Conservation (phyloP, 2,113 vertebrate species). For the Menura novaehollandiae region DNA sequence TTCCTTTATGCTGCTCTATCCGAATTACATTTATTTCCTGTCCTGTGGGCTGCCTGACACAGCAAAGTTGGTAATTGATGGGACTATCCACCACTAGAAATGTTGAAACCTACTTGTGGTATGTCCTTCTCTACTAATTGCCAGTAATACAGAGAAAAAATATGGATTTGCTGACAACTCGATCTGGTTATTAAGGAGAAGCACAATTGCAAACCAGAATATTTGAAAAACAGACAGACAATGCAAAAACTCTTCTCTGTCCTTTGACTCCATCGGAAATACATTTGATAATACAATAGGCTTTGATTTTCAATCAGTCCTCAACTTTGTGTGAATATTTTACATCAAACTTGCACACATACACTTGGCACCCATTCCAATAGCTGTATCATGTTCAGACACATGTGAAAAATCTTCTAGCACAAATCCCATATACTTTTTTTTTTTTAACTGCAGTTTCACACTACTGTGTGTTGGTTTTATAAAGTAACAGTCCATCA, state of each 20-base stretch:
- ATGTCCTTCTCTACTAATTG: background rate
- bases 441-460: background rate
- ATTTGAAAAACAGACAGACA: background rate
- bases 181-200: background rate
- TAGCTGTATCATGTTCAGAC: background rate
- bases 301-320: constrained; percentile 20
- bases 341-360: background rate
- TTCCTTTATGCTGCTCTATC: background rate
- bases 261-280: background rate
- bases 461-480: background rate
- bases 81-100: background rate
- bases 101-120: background rate
- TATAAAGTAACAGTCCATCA: background rate
- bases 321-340: background rate
- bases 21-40: background rate
- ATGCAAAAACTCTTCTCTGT: background rate
- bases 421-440: background rate
- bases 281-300: background rate
- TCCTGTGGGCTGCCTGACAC: background rate
- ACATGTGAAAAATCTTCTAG: background rate
- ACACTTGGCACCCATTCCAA: background rate
- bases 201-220: background rate
- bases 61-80: constrained; percentile 15
- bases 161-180: background rate
- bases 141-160: background rate